A percentile compares a stretch with the other conserved stretches of the same genome.
Evolutionary conservation across 2,113 vertebrate genomes (phyloP).

Genomic region (Tympanuchus pallidicinctus): DNA sequence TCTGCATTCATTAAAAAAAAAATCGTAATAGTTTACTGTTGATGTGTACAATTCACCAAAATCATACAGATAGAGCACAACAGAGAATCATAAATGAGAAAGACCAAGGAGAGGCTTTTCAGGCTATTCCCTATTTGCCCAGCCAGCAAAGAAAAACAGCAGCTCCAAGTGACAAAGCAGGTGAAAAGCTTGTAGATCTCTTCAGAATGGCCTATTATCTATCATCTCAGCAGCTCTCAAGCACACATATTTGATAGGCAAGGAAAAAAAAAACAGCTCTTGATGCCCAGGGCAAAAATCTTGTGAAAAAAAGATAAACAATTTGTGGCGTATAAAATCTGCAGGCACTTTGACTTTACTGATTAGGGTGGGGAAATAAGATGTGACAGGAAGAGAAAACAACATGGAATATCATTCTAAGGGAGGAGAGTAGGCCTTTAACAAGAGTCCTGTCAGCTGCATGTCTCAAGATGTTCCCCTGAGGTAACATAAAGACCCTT

Average conservation of each 20-base stretch:
- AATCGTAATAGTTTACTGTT: neutral
- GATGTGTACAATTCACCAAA: neutral
- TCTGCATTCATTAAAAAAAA: neutral
- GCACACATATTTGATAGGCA: neutral
- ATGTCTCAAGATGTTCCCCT: neutral
- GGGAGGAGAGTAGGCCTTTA: neutral
- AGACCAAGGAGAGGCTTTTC: neutral
- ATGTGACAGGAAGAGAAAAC: neutral
- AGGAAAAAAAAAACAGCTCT: neutral
- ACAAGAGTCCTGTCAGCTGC: neutral
- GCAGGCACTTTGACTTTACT: neutral
- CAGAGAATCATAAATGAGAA: neutral
- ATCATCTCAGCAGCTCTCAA: neutral
- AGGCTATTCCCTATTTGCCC: neutral
- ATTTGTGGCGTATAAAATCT: neutral
- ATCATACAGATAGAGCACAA: neutral
- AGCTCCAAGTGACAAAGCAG: neutral
- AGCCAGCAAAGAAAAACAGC: neutral
- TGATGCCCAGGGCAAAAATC: neutral
- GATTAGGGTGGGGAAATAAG: neutral
- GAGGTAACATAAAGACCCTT: neutral
- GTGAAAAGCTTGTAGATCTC: neutral
- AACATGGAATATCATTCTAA: neutral
- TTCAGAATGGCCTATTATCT: neutral
- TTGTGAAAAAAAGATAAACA: neutral